Percentiles rank a stretch among this genome's conserved stretches.
Conservation (phyloP, 2,797 vertebrate genomes). For the Loris lydekkerianus region DNA sequence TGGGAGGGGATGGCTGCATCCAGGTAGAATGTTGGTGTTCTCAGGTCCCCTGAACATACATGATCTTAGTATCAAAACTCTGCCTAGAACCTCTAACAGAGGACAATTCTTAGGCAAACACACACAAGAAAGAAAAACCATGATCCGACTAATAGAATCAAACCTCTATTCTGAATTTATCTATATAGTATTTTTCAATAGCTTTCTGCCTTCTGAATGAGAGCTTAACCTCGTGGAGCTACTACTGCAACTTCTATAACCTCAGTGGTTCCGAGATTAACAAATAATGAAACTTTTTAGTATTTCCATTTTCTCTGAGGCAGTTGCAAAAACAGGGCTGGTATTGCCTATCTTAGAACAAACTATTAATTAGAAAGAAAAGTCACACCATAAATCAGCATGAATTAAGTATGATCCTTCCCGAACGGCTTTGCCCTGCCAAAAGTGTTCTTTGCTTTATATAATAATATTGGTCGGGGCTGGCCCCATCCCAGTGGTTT, state of each 20-base stretch:
- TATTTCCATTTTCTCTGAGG: constrained; percentile 70
- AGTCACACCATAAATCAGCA: constrained; percentile 71
- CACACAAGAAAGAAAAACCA: not conserved
- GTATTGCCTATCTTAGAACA: constrained; percentile 77
- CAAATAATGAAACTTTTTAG: constrained; percentile 57
- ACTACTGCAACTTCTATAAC: constrained; percentile 20
- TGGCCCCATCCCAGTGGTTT: constrained; percentile 85
- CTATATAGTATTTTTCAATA: not conserved
- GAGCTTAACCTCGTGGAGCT: not conserved
- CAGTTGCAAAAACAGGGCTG: constrained; percentile 67
- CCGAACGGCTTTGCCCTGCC: constrained; percentile 73
- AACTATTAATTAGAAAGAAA: constrained; percentile 81
- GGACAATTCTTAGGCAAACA: not conserved
- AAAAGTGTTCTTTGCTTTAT: constrained; percentile 84
- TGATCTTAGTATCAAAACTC: not conserved
- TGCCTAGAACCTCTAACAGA: not conserved
- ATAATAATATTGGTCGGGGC: constrained; percentile 62
- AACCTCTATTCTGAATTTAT: constrained; percentile 20
- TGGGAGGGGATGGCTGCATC: not conserved
- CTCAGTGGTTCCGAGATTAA: constrained; percentile 46
- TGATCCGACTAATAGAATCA: constrained; percentile 28
- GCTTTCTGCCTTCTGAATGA: not conserved
- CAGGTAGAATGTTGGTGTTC: not conserved
- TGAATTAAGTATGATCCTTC: constrained; percentile 80
- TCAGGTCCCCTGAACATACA: not conserved